These are phyloP conservation scores for Pica pica DNA, from an alignment of 2,113 vertebrate genomes.

Conservation along the genomic window DNA sequence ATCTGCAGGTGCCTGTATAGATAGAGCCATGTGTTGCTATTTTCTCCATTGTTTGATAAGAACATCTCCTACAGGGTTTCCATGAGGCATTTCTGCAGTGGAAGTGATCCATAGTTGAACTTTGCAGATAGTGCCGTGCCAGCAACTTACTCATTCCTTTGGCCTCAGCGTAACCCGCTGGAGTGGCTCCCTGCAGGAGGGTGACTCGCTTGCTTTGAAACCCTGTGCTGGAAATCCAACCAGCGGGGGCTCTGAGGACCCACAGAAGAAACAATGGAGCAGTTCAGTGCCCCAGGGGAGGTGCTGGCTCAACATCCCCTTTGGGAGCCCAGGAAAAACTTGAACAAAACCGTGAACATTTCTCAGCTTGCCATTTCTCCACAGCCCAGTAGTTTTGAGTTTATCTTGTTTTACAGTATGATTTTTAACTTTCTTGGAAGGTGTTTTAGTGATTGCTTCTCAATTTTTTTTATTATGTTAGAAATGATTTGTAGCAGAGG, in stretches of 20 bases:
- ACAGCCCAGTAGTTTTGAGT: not conserved
- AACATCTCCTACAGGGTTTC: not conserved
- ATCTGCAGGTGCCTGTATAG: not conserved
- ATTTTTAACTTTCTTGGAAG: not conserved
- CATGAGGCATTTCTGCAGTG: not conserved
- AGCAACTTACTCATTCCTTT: not conserved
- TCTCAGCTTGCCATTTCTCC: not conserved
- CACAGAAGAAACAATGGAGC: not conserved
- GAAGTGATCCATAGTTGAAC: not conserved
- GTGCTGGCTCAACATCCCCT: not conserved
- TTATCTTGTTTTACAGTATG: not conserved
- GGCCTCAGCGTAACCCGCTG: not conserved
- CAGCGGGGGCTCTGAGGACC: not conserved
- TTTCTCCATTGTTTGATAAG: not conserved
- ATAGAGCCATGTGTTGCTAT: not conserved
- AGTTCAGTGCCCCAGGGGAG: not conserved
- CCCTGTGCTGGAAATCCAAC: not conserved
- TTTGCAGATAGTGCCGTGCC: not conserved
- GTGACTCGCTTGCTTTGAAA: not conserved
- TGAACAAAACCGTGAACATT: not conserved
- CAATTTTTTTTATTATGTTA: not conserved
- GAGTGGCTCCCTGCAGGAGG: not conserved
- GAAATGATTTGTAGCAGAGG: not conserved
- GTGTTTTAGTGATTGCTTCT: not conserved
- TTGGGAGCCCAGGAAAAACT: not conserved